A percentile compares a stretch with the other conserved stretches of the same genome.
Evolutionary conservation across 2,888 invertebrate genomes (phyloP).

Genomic region (Tipula unca): DNA sequence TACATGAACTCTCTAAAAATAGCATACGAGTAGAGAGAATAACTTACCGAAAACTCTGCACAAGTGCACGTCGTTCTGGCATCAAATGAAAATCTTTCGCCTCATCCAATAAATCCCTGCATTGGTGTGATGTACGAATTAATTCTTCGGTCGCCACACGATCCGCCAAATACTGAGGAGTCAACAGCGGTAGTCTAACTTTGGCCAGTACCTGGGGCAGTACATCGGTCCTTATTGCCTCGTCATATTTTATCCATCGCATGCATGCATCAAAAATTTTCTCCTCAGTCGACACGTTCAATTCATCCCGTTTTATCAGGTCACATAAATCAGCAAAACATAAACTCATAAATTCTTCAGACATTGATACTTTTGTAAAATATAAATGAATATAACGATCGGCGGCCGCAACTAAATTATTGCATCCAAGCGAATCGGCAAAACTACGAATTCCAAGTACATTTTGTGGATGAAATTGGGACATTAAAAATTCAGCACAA

Average conservation of each 20-base stretch:
- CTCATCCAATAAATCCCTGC: constrained; percentile 79
- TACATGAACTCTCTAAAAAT: background rate
- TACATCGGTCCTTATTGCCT: constrained; percentile 47
- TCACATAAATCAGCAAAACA: constrained; percentile 54
- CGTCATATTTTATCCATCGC: constrained; percentile 63
- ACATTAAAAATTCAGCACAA: constrained; percentile 70
- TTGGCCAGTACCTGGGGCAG: constrained; percentile 63
- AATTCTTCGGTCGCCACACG: constrained; percentile 69
- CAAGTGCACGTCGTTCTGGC: constrained; percentile 68
- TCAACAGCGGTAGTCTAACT: constrained; percentile 70
- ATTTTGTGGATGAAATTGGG: constrained; percentile 68
- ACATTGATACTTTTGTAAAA: constrained; percentile 65
- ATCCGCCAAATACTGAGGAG: constrained; percentile 74
- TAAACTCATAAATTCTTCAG: constrained; percentile 63
- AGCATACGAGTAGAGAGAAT: background rate
- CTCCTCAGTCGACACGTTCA: constrained; percentile 69
- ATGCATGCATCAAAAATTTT: constrained; percentile 78
- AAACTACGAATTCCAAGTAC: constrained; percentile 71
- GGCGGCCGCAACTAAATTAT: constrained; percentile 59
- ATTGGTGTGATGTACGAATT: constrained; percentile 66
- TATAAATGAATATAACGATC: constrained; percentile 73
- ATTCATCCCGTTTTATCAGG: constrained; percentile 64
- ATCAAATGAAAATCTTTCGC: constrained; percentile 81
- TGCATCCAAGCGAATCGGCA: constrained; percentile 69
- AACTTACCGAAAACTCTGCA: constrained; percentile 55